A percentile compares a stretch with the other conserved stretches of the same genome.
phyloP scores from a whole-genome alignment of 2,113 vertebrate genomes.

The Clarias macrocephalus region DNA sequence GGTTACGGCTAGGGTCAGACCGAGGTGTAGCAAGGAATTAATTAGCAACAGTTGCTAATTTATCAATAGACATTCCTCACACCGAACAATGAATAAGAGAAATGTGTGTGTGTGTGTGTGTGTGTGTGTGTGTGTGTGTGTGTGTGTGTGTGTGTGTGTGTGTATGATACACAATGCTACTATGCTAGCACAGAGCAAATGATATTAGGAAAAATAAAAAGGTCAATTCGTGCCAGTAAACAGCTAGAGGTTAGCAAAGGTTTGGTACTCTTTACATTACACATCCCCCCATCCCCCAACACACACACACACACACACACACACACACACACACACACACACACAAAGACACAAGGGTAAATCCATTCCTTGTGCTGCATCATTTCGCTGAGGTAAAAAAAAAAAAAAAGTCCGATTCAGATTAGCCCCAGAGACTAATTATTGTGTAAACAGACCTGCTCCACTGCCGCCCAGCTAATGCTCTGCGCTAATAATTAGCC shows the following conservation, averaged over 20 bases:
- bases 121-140: neutral
- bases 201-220: neutral
- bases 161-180: neutral
- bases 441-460: slow-evolving; percentile 1
- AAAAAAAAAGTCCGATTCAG: neutral
- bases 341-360: slow-evolving; percentile 4
- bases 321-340: neutral
- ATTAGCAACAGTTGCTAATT: neutral
- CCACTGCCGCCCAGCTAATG: neutral
- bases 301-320: neutral
- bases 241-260: neutral
- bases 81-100: neutral
- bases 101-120: neutral
- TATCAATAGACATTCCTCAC: neutral
- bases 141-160: neutral
- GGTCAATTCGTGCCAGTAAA: neutral
- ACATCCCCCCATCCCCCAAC: neutral
- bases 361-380: neutral
- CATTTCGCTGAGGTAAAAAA: neutral
- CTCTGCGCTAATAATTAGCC: slow-evolving; percentile 24
- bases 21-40: neutral
- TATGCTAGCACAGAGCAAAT: neutral
- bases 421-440: slow-evolving; percentile 9
- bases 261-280: neutral
- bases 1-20: neutral